Percentiles rank a stretch among this genome's conserved stretches.
phyloP scores from a whole-genome alignment of 1,140 invertebrate genomes.

The Orchesella cincta region DNA sequence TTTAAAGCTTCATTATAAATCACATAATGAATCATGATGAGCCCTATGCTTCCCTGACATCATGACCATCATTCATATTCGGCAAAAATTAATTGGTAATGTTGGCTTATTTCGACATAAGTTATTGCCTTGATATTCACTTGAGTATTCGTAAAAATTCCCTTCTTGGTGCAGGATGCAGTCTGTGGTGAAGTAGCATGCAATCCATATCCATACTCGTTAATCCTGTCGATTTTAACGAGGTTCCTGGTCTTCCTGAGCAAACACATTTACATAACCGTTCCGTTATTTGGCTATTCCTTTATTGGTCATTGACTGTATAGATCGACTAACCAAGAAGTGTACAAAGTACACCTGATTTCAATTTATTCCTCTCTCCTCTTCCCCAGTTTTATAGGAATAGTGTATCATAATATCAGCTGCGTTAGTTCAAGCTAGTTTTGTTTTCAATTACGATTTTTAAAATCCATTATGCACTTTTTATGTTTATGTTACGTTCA shows the following conservation, averaged over 20 bases:
- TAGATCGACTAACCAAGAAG: no score
- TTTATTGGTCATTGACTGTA: slow-evolving; percentile 21
- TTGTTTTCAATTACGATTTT: not conserved
- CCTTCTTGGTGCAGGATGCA: no score
- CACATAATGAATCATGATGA: no score
- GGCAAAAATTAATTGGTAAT: no score
- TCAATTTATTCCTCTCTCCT: not conserved
- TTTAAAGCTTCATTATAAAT: no score
- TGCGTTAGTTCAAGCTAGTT: not conserved
- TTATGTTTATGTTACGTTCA: no score
- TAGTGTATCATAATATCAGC: not conserved
- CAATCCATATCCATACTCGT: not conserved
- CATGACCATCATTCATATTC: no score
- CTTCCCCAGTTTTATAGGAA: not conserved
- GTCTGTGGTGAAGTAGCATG: no score
- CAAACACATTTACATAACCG: not conserved
- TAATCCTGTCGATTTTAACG: slow-evolving; percentile 7
- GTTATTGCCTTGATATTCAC: no score
- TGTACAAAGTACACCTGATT: not conserved
- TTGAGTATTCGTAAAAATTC: no score
- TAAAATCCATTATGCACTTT: not conserved
- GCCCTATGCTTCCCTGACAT: no score
- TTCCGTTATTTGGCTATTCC: not conserved
- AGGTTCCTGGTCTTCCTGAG: not conserved
- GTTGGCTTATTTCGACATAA: no score